Evolutionary conservation across 1,140 invertebrate species (phyloP).

Genomic region (Megalopta genalis): DNA sequence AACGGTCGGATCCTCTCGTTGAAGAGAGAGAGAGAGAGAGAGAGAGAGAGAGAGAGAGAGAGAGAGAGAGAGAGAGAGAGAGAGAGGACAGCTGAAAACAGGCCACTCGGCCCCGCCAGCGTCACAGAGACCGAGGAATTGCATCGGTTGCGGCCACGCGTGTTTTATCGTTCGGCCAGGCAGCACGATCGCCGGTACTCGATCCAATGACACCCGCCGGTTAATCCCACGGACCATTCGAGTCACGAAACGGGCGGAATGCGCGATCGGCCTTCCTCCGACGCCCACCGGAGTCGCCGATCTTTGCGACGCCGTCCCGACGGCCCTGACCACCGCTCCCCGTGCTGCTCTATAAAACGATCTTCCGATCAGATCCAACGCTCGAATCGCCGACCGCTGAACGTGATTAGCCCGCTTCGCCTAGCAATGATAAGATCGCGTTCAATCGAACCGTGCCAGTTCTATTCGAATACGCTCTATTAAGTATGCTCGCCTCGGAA

Average conservation of each 20-base stretch:
- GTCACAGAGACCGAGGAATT: slow-evolving; percentile 27
- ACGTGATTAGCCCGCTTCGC: no score
- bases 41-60: no score
- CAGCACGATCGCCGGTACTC: slow-evolving; percentile 36
- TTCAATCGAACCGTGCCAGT: no score
- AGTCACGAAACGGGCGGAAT: slow-evolving; percentile 30
- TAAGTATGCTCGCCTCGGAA: no score
- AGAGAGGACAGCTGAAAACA: slow-evolving; percentile 20
- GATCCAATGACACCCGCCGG: slow-evolving; percentile 18
- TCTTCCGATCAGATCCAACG: not conserved
- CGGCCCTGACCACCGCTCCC: slow-evolving; percentile 23
- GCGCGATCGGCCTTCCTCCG: slow-evolving; percentile 12
- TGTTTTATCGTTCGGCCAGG: slow-evolving; percentile 42
- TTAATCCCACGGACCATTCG: slow-evolving; percentile 8
- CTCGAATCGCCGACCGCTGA: no score
- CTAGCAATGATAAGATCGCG: no score
- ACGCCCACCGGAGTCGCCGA: not conserved
- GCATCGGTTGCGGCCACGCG: slow-evolving; percentile 24
- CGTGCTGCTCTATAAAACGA: slow-evolving; percentile 13
- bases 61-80: no score
- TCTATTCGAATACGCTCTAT: no score
- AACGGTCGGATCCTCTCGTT: slow-evolving; percentile 11
- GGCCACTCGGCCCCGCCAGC: slow-evolving; percentile 22
- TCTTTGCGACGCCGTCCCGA: not conserved
- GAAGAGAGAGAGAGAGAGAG: no score